Conservation (phyloP, 2,113 vertebrate species). For the Urocynchramus pylzowi region DNA sequence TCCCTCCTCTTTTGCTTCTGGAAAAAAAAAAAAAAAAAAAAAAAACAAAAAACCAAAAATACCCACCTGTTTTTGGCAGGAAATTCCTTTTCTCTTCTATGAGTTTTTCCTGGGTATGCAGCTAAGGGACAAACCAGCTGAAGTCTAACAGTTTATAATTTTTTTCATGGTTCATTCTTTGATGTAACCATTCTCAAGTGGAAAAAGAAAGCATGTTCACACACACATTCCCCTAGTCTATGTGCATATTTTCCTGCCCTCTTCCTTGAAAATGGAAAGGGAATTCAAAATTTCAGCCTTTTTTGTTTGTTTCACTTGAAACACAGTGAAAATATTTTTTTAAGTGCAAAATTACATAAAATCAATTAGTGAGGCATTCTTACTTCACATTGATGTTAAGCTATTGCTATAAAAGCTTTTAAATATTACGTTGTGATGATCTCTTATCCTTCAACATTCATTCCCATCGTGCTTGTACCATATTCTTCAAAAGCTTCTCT, state of each 20-base stretch:
- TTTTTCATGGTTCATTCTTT: not conserved
- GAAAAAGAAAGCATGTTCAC: not conserved
- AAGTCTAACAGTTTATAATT: not conserved
- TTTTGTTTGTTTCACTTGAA: not conserved
- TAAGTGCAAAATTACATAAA: not conserved
- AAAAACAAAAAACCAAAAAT: too few species aligned
- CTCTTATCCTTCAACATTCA: not conserved
- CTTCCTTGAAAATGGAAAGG: not conserved
- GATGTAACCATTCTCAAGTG: not conserved
- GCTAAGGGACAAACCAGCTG: not conserved
- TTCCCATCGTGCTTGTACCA: fast-evolving
- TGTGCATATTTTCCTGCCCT: not conserved
- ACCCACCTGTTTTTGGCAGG: not conserved
- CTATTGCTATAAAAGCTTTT: not conserved
- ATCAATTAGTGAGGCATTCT: not conserved
- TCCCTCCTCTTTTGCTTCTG: not conserved
- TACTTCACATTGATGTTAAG: not conserved
- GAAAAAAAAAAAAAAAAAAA: too few species aligned
- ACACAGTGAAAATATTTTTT: fast-evolving
- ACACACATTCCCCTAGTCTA: fast-evolving
- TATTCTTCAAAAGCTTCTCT: not conserved
- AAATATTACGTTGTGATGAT: not conserved
- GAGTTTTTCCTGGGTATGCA: not conserved
- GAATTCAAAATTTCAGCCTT: not conserved
- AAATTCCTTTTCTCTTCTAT: not conserved